Conservation (phyloP, 2,797 vertebrate genomes). For the Chloroceryle inda region DNA sequence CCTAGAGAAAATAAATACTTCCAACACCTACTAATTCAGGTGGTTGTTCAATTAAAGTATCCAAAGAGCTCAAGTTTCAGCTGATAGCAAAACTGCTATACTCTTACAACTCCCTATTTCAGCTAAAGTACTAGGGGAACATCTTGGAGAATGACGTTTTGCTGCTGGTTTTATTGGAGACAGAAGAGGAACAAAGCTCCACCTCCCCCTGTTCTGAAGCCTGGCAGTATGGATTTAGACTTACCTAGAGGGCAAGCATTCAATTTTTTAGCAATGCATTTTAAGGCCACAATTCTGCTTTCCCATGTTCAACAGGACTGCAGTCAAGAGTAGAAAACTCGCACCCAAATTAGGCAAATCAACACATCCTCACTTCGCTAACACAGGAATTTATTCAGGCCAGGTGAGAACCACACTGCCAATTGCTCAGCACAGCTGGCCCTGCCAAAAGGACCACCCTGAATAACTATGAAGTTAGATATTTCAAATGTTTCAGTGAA, state of each 20-base stretch:
- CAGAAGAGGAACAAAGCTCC: background rate
- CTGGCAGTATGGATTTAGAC: background rate
- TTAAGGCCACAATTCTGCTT: background rate
- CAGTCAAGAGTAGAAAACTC: background rate
- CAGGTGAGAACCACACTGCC: background rate
- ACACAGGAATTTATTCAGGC: background rate
- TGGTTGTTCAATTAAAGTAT: background rate
- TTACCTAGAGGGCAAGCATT: background rate
- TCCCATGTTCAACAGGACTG: background rate
- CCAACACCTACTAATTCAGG: background rate
- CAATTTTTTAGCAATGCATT: background rate
- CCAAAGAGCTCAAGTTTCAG: background rate
- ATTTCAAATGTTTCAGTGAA: background rate
- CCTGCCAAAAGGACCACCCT: background rate
- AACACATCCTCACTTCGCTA: background rate
- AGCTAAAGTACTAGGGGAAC: background rate
- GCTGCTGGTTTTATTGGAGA: background rate
- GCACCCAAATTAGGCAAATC: background rate
- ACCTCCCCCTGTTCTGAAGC: background rate
- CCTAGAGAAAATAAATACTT: background rate
- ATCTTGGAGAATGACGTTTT: background rate
- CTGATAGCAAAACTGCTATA: background rate
- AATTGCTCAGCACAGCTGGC: background rate
- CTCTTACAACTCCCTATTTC: background rate
- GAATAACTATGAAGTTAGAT: background rate